Conservation (phyloP, 2,888 invertebrate genomes). For the Atrina japonica region DNA sequence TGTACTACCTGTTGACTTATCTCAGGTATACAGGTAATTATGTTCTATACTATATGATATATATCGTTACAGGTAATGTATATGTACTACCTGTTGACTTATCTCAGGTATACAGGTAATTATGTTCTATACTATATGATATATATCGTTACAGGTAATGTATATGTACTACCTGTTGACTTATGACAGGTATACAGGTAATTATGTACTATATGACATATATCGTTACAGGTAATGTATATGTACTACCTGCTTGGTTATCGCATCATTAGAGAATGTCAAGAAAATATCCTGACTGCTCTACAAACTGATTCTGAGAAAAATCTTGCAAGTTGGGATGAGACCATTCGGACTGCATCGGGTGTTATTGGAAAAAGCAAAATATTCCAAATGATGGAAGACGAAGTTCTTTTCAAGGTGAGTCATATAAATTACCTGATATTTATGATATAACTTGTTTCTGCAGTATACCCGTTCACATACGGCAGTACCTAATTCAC, state of each 20-base stretch:
- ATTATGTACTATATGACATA: too few relatives aligned
- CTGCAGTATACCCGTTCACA: neutral
- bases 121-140: too few relatives aligned
- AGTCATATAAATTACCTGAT: neutral
- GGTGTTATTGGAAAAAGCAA: constrained; percentile 52
- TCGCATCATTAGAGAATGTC: constrained; percentile 91
- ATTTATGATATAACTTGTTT: neutral
- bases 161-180: constrained; percentile 99
- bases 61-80: constrained; percentile 96
- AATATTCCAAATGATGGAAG: constrained; percentile 60
- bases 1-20: constrained; percentile 98
- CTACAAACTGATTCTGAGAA: constrained; percentile 44
- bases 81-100: constrained; percentile 99
- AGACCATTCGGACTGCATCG: neutral
- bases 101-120: too few relatives aligned
- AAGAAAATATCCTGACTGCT: constrained; percentile 53
- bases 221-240: constrained; percentile 95
- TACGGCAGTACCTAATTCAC: too few relatives aligned
- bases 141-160: constrained; percentile 93
- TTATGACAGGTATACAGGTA: too few relatives aligned
- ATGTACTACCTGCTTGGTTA: constrained; percentile 99
- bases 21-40: too few relatives aligned
- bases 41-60: too few relatives aligned
- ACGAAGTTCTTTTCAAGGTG: constrained; percentile 58
- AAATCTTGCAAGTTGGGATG: constrained; percentile 48